Evolutionary conservation across 2,113 vertebrate genomes (phyloP).

Genomic region (Syngnathus typhle): DNA sequence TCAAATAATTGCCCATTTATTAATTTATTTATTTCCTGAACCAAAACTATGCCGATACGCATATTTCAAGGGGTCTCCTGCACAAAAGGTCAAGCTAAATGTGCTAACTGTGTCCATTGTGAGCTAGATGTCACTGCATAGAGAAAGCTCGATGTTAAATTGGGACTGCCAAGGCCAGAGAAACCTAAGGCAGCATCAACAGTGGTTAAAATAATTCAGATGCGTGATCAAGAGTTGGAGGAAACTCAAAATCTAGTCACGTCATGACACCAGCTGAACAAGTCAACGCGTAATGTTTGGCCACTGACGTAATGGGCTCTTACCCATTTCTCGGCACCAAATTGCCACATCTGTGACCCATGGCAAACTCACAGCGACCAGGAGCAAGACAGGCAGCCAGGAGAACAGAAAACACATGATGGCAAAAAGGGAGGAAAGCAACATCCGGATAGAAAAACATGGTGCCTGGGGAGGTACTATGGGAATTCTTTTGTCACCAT

Average conservation of each 20-base stretch:
- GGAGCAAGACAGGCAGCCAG: constrained; percentile 32
- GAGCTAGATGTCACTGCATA: constrained; percentile 57
- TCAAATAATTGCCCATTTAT: constrained; percentile 24
- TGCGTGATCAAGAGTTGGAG: neutral
- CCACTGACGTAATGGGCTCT: constrained; percentile 44
- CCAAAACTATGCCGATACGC: constrained; percentile 73
- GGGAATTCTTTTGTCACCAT: constrained; percentile 50
- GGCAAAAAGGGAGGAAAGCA: constrained; percentile 28
- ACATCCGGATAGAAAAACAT: constrained; percentile 33
- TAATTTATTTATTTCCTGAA: constrained; percentile 37
- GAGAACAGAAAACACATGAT: constrained; percentile 26
- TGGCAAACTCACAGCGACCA: neutral
- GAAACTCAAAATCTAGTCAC: constrained; percentile 22
- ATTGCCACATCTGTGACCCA: constrained; percentile 18
- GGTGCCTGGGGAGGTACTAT: constrained; percentile 13
- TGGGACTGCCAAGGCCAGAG: constrained; percentile 25
- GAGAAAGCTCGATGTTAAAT: constrained; percentile 20
- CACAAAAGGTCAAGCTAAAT: constrained; percentile 17
- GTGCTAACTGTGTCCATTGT: constrained; percentile 1
- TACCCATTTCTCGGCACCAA: constrained; percentile 45
- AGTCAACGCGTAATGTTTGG: constrained; percentile 10
- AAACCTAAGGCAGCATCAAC: constrained; percentile 8
- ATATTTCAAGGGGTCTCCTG: constrained; percentile 56
- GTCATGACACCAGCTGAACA: constrained; percentile 8
- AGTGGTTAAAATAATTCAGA: constrained; percentile 34